Evolutionary conservation across 1,140 invertebrate genomes (phyloP).

Genomic region (Drosophila sproati): DNA sequence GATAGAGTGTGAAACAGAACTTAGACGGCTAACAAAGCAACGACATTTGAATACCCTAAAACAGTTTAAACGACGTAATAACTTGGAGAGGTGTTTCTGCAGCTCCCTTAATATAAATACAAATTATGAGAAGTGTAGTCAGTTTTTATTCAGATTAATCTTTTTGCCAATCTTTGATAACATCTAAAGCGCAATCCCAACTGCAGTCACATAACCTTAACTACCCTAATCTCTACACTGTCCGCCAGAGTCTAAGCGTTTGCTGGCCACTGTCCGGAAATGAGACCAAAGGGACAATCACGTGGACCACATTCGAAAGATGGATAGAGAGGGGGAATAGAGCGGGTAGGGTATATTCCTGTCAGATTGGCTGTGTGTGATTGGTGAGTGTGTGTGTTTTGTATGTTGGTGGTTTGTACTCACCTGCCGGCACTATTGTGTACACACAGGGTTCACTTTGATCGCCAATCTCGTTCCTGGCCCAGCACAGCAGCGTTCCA

Average conservation of each 20-base stretch:
- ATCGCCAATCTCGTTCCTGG: constrained; percentile 89
- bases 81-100: too few relatives aligned
- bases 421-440: constrained; percentile 91
- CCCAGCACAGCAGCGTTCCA: constrained; percentile 91
- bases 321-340: neutral
- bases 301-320: constrained; percentile 18
- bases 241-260: neutral
- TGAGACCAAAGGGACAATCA: constrained; percentile 50
- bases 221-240: constrained; percentile 11
- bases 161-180: too few relatives aligned
- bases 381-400: neutral
- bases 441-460: constrained; percentile 91
- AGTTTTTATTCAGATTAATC: too few relatives aligned
- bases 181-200: neutral
- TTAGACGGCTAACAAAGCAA: neutral
- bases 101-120: too few relatives aligned
- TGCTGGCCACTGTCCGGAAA: constrained; percentile 23
- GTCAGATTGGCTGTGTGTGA: too few relatives aligned
- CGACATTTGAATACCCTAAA: constrained; percentile 21
- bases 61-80: too few relatives aligned
- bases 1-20: neutral
- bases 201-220: neutral
- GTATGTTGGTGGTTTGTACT: constrained; percentile 55
- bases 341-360: too few relatives aligned
- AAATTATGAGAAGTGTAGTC: too few relatives aligned